Percentiles rank a stretch among this genome's conserved stretches.
phyloP scores from a whole-genome alignment of 92 coral and sea anemone species.

The Phenganax marumi region DNA sequence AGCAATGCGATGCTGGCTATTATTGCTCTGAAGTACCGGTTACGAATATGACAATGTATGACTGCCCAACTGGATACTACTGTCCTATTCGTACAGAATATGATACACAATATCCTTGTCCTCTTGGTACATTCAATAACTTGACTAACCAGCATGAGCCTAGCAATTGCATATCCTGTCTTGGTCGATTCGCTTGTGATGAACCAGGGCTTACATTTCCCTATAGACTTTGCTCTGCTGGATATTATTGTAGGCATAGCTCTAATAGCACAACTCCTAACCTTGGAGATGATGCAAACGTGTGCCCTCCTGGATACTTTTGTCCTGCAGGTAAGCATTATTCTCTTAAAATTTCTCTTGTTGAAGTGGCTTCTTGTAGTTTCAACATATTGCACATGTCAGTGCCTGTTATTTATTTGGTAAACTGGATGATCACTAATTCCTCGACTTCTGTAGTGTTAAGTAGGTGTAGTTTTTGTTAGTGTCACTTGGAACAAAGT shows the following conservation, averaged over 20 bases:
- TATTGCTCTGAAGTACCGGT: slow-evolving; percentile 94
- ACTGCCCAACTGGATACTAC: slow-evolving; percentile 82
- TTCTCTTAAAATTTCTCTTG: no score
- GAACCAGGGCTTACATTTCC: slow-evolving; percentile 82
- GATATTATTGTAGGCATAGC: slow-evolving; percentile 87
- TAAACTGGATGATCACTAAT: no score
- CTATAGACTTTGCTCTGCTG: slow-evolving; percentile 72
- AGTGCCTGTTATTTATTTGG: no score
- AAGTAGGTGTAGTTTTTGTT: no score
- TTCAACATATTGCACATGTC: no score
- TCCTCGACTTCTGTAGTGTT: no score
- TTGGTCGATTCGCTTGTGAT: slow-evolving; percentile 85
- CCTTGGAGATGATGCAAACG: slow-evolving; percentile 72
- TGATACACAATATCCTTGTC: slow-evolving; percentile 77
- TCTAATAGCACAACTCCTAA: slow-evolving; percentile 86
- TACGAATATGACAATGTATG: slow-evolving; percentile 56
- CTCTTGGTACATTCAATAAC: slow-evolving; percentile 93
- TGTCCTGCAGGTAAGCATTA: slow-evolving; percentile 80
- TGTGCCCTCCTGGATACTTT: slow-evolving; percentile 80
- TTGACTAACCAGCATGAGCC: slow-evolving; percentile 63
- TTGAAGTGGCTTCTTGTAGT: no score
- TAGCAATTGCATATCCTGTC: slow-evolving; percentile 72
- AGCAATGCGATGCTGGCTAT: slow-evolving; percentile 69
- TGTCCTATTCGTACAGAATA: slow-evolving; percentile 81
- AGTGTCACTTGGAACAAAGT: no score